Evolutionary conservation across 2,797 vertebrate genomes (phyloP).

Genomic region (Lates japonicus): DNA sequence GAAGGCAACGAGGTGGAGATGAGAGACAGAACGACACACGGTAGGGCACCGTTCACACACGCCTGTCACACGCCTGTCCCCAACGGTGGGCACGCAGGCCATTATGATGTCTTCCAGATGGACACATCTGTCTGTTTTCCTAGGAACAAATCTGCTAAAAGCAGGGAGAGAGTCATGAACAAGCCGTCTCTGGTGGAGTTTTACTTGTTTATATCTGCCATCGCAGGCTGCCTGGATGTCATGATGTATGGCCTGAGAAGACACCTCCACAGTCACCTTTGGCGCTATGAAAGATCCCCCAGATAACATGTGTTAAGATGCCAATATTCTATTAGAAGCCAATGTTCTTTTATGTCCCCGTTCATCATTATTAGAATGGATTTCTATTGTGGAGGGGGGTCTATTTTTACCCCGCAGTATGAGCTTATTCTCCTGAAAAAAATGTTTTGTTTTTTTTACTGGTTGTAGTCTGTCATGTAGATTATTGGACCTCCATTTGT

Average conservation of each 20-base stretch:
- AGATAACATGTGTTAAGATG: slow-evolving; percentile 61
- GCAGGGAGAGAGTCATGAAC: slow-evolving; percentile 54
- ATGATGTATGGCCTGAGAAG: slow-evolving; percentile 44
- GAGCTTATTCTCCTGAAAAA: slow-evolving; percentile 25
- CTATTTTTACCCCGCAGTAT: slow-evolving; percentile 34
- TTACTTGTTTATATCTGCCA: slow-evolving; percentile 69
- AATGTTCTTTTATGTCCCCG: slow-evolving; percentile 46
- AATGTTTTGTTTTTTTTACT: slow-evolving; percentile 43
- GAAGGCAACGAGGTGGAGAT: slow-evolving; percentile 79
- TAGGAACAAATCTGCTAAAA: slow-evolving; percentile 74
- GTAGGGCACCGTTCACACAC: slow-evolving; percentile 61
- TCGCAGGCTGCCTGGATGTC: slow-evolving; percentile 24
- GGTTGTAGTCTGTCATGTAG: slow-evolving; percentile 60
- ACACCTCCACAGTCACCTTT: slow-evolving; percentile 41
- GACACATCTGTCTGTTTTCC: slow-evolving; percentile 81
- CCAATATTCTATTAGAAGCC: slow-evolving; percentile 56
- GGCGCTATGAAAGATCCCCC: slow-evolving; percentile 38
- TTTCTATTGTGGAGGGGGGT: slow-evolving; percentile 40
- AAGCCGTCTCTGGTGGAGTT: slow-evolving; percentile 52
- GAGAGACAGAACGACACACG: slow-evolving; percentile 72
- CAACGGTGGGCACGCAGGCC: slow-evolving; percentile 67
- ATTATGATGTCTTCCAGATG: slow-evolving; percentile 82
- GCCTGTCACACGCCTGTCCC: slow-evolving; percentile 80
- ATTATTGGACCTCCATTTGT: slow-evolving; percentile 72
- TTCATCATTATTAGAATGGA: slow-evolving; percentile 47